Conservation (phyloP, 53 echinoderm and acorn worm genomes). For the Apostichopus leukothele region DNA sequence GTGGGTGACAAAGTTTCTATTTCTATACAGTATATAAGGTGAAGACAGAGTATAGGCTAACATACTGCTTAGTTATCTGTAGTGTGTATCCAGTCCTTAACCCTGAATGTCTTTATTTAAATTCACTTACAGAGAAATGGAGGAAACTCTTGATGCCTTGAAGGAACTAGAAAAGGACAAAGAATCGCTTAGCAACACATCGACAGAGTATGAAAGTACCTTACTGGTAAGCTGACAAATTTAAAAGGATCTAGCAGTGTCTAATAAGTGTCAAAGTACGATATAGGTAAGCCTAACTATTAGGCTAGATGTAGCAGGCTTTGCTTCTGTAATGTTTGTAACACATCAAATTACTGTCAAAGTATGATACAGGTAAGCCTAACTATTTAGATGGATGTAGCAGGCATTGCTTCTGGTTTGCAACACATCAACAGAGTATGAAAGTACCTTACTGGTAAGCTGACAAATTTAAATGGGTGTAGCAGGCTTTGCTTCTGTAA, state of each 20-base stretch:
- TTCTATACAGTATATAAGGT: too few species aligned
- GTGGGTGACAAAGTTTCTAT: too few species aligned
- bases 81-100: too few species aligned
- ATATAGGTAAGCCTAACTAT: neutral
- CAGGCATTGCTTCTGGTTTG: neutral
- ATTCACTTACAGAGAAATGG: constrained; percentile 70
- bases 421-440: neutral
- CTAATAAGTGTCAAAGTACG: too few species aligned
- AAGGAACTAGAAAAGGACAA: constrained; percentile 84
- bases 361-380: neutral
- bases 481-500: too few species aligned
- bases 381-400: neutral
- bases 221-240: constrained; percentile 64
- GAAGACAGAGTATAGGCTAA: too few species aligned
- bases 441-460: constrained; percentile 61
- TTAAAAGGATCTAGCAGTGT: neutral
- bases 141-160: constrained; percentile 84
- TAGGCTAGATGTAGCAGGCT: neutral
- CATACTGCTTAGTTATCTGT: too few species aligned
- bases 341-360: too few species aligned
- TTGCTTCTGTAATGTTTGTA: neutral
- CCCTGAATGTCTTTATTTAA: neutral
- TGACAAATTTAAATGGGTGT: neutral
- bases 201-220: constrained; percentile 49
- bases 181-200: constrained; percentile 77